A percentile compares a stretch with the other conserved stretches of the same genome.
These are phyloP conservation scores for Chrysolina oricalcia DNA, from an alignment of 2,888 invertebrate species.

Conservation along the genomic window DNA sequence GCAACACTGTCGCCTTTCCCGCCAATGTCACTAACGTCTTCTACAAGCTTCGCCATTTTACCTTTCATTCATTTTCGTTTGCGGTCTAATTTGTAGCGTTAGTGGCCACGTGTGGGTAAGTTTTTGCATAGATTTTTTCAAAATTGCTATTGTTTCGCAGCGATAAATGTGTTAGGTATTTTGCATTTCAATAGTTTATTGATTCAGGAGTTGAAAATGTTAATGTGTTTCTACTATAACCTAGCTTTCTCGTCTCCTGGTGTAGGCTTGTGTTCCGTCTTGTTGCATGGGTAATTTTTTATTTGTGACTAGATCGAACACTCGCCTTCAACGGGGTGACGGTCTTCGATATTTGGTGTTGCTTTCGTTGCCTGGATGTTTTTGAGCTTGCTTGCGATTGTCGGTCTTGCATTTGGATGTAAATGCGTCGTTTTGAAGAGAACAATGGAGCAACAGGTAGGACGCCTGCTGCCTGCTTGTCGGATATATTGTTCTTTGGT, in stretches of 20 bases:
- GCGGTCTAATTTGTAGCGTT: background rate
- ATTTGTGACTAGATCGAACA: conserved; percentile 71
- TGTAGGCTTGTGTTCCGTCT: conserved; percentile 69
- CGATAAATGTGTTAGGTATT: background rate
- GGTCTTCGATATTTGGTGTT: conserved; percentile 47
- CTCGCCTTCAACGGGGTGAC: conserved; percentile 68
- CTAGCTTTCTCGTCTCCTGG: conserved; percentile 57
- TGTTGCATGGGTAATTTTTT: conserved; percentile 62
- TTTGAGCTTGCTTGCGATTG: conserved; percentile 28
- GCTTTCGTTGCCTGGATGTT: conserved; percentile 34
- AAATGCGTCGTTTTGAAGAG: background rate
- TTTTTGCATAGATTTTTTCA: conserved; percentile 1
- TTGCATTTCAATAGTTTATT: background rate
- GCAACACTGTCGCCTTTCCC: conserved; percentile 25
- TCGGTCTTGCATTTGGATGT: background rate
- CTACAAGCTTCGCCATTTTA: conserved; percentile 26
- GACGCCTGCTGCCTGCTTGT: conserved; percentile 53
- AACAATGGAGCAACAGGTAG: conserved; percentile 42
- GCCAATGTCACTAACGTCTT: background rate
- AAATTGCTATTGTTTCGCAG: background rate
- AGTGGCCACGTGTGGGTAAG: conserved; percentile 25
- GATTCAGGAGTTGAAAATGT: background rate
- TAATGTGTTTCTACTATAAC: conserved; percentile 41
- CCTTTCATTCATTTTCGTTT: conserved; percentile 2
- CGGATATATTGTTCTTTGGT: conserved; percentile 72